Base-by-base conservation (phyloP, 2,113 vertebrate species). In the Gambusia affinis region DNA sequence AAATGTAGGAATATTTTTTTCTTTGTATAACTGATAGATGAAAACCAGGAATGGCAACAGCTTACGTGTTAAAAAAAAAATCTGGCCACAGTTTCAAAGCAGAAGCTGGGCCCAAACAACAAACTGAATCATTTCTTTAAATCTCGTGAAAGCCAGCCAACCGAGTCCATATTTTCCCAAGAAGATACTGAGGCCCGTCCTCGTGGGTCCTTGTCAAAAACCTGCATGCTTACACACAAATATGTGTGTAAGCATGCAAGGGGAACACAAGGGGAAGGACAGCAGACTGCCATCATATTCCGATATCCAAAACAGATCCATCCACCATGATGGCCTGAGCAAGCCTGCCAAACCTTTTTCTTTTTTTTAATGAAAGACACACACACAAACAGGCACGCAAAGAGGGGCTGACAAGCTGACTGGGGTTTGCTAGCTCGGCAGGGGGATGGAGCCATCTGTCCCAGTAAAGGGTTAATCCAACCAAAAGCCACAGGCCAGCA, bases 381-480 rank as follows among this genome's bases (percentile, higher is more conserved):
- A 75, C 57, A 54, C 62, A 79, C 39, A 79, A 29, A 76, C 68
- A 80, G 31, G 84, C 19, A 72, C 10, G 87, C 57, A 67, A 72
- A 88, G 63, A 74, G 67, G 81, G 72, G 71, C 80, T 87, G 88
- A 87, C 71, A 27, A 79, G 72, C 72, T 78, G 87, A 89, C 87
- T 81, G 87, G 87, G 86, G 88, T 89, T 82, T 88, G 83, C 87
- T 85, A 74, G 81, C 88, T 81, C 87, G 31, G 78, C 78, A 89
- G 85, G 85, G 88, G 89, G 87, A 92, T 71, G 85, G 67, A 88
- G 88, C 94, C 93, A 95, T 95, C 94, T 94, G 93, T 90, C 91
- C 86, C 39, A 89, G 72, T 81, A 92, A 94, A 92, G 93, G 94
- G 96, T 96, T 96, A 96, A 96, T 95, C 95, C 94, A 92, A 85